A percentile compares a stretch with the other conserved stretches of the same genome.
phyloP scores from a whole-genome alignment of 2,888 invertebrate genomes.

The Seira sanloemensis region DNA sequence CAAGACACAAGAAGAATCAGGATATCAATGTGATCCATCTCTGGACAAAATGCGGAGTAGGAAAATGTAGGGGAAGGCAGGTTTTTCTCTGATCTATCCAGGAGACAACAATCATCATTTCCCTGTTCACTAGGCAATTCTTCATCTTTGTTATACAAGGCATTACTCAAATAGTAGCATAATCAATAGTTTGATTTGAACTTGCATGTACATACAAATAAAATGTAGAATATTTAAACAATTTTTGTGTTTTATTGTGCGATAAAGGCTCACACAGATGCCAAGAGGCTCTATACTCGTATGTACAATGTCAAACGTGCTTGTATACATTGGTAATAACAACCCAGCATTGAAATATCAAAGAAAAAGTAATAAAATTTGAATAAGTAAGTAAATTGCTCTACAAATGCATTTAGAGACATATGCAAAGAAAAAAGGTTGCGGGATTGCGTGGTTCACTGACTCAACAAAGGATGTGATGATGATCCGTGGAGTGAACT shows the following conservation, averaged over 20 bases:
- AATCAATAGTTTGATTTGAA: too few species aligned
- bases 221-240: too few species aligned
- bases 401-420: background rate
- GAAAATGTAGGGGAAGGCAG: background rate
- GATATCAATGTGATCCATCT: background rate
- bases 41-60: background rate
- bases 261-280: too few species aligned
- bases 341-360: too few species aligned
- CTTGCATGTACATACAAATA: too few species aligned
- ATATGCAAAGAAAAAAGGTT: background rate
- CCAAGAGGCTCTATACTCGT: too few species aligned
- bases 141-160: too few species aligned
- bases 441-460: background rate
- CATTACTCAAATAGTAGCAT: too few species aligned
- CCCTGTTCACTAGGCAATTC: too few species aligned
- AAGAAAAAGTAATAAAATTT: background rate
- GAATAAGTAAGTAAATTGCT: background rate
- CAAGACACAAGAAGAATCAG: background rate
- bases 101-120: background rate
- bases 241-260: too few species aligned
- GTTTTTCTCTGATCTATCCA: background rate
- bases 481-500: background rate
- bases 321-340: too few species aligned
- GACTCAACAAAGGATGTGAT: background rate
- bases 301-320: too few species aligned